Evolutionary conservation across 1,140 invertebrate genomes (phyloP).

Genomic region (Coenobita brevimanus): DNA sequence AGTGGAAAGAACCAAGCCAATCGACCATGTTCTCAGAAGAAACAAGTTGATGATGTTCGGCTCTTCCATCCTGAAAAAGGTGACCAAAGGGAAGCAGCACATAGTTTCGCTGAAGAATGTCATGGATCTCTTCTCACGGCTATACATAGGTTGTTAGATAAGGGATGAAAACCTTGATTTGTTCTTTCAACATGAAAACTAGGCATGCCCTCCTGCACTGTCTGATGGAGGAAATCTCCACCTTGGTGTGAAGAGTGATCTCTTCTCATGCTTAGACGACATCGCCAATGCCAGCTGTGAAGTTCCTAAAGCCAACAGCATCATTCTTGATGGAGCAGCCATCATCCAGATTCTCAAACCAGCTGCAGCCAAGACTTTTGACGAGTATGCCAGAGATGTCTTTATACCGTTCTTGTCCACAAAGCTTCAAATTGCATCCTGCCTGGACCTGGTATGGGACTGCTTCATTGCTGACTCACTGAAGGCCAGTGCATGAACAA

Average conservation of each 20-base stretch:
- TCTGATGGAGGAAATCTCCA: constrained; percentile 4
- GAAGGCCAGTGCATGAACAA: constrained; percentile 18
- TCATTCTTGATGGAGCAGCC: not conserved
- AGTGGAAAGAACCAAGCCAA: not conserved
- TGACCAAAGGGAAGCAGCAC: not conserved
- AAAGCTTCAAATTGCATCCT: constrained; percentile 14
- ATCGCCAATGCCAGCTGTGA: not conserved
- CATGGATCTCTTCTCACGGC: not conserved
- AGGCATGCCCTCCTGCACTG: not conserved
- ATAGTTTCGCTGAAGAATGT: not conserved
- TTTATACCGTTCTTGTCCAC: constrained; percentile 2
- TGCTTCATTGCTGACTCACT: constrained; percentile 13
- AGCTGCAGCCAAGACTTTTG: constrained; percentile 17
- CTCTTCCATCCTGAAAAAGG: not conserved
- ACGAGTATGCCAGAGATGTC: constrained; percentile 4
- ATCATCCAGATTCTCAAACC: constrained; percentile 17
- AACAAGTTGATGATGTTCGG: not conserved
- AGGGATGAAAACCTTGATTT: not conserved
- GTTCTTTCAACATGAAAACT: constrained; percentile 3
- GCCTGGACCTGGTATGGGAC: constrained; percentile 14
- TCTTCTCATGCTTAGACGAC: not conserved
- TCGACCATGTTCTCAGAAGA: not conserved
- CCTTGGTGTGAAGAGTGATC: not conserved
- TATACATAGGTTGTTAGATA: not conserved
- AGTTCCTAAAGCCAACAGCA: not conserved